Evolutionary conservation across 2,888 invertebrate genomes (phyloP), one percentile per base, ranked within the genome.

Genomic region (Alsophila aescularia): DNA sequence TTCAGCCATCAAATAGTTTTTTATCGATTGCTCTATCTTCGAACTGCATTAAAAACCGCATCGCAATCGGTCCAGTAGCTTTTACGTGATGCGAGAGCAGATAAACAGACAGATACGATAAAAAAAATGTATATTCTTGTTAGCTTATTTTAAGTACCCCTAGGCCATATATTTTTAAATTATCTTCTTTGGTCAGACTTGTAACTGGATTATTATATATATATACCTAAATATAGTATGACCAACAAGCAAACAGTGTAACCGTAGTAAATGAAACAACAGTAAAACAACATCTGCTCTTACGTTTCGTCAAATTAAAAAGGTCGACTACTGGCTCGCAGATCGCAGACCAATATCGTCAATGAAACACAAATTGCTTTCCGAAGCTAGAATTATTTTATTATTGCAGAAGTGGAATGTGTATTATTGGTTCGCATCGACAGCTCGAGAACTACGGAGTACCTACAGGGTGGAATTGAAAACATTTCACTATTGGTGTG

Each of bases 361-460:
- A 66, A 62, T 63, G 61, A 58, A 60, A 57, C 51, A 58, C 60
- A 61, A 60, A 66, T 66, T 63, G 63, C 56, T 61, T 62, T 66
- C 60, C 63, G 54, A 52, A 56, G 57, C 60, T 60, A 54, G 66
- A 63, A 66, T 62, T 63, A 61, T 66, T 66, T 60, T 62, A 63
- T 61, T 63, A 66, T 57, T 60, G 63, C 60, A 58, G 60, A 63
- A 45, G 48, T 42, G 58, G 61, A 62, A 66, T 66, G 58, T 52
- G 63, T 66, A 62, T 60, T 66, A 63, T 63, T 66, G 60, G 63
- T 58, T 61, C 42, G 51, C 45, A 37, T 54, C 56, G 52, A 49
- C 52, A 51, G 50, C 51, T 50, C 55, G 50, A 32, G 24, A 8
- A 24, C 7, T 48, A 51, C 27, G 36, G 34, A 31, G 47, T 50